Evolutionary conservation across 2,113 vertebrate species (phyloP).

Genomic region (Burhinus bistriatus): DNA sequence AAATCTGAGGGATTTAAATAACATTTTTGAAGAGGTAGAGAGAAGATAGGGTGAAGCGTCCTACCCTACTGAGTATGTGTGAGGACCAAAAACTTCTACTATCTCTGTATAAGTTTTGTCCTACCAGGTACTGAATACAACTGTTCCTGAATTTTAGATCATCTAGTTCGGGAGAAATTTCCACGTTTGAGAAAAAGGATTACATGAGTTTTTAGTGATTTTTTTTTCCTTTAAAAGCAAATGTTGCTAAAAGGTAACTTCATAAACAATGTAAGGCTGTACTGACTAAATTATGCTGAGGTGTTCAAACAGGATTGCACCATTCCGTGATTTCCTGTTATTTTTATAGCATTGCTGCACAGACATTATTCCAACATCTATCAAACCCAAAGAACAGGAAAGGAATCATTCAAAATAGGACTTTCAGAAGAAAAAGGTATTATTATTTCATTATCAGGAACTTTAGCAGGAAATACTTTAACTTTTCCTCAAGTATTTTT

Average conservation of each 20-base stretch:
- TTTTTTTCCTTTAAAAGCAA: background rate
- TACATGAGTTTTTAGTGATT: background rate
- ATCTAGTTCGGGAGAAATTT: background rate
- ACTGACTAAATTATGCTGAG: background rate
- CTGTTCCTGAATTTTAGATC: background rate
- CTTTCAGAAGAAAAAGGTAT: background rate
- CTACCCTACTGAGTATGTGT: background rate
- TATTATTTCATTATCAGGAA: background rate
- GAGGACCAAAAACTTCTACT: background rate
- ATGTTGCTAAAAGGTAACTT: background rate
- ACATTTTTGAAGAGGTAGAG: too few relatives aligned
- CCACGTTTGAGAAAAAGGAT: background rate
- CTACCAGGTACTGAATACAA: background rate
- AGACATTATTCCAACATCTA: background rate
- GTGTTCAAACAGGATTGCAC: background rate
- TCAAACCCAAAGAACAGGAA: background rate
- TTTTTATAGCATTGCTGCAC: background rate
- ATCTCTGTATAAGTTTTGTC: background rate
- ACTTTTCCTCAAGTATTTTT: background rate
- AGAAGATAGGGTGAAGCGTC: background rate
- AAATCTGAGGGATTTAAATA: too few relatives aligned
- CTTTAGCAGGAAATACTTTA: background rate
- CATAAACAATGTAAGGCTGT: background rate
- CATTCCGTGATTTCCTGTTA: background rate
- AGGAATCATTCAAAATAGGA: background rate